Evolutionary conservation across 2,797 vertebrate genomes (phyloP).

Genomic region (Falco rusticolus): DNA sequence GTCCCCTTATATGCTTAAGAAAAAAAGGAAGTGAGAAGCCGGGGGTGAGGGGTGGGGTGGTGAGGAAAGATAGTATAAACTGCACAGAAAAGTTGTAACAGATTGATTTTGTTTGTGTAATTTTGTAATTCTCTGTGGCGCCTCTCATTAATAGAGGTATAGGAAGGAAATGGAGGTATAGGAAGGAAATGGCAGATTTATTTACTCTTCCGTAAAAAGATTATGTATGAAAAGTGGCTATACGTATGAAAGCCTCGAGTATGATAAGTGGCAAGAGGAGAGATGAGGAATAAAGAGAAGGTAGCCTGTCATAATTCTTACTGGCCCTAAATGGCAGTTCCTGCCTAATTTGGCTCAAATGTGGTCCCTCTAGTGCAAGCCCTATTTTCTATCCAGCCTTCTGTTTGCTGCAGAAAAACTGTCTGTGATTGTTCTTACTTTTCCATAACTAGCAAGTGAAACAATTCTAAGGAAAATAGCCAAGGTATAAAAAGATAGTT

Average conservation of each 20-base stretch:
- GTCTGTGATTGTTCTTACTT: neutral
- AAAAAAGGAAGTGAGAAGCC: neutral
- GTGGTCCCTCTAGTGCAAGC: neutral
- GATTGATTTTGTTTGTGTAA: neutral
- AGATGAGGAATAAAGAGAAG: neutral
- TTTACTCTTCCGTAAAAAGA: neutral
- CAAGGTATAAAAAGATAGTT: neutral
- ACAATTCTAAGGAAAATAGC: neutral
- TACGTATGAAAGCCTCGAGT: neutral
- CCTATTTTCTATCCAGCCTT: neutral
- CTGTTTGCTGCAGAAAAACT: neutral
- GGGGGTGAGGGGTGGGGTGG: rapidly evolving
- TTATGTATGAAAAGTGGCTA: neutral
- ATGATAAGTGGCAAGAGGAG: neutral
- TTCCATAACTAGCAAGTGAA: neutral
- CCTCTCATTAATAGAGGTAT: neutral
- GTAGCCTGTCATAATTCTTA: neutral
- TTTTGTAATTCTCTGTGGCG: neutral
- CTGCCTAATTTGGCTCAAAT: neutral
- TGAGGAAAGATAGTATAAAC: neutral
- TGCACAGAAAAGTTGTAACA: neutral
- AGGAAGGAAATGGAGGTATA: neutral
- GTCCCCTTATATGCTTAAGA: neutral
- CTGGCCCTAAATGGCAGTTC: neutral
- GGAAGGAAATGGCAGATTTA: neutral